phyloP scores from a whole-genome alignment of 2,113 vertebrate species.

The Amia ocellicauda region DNA sequence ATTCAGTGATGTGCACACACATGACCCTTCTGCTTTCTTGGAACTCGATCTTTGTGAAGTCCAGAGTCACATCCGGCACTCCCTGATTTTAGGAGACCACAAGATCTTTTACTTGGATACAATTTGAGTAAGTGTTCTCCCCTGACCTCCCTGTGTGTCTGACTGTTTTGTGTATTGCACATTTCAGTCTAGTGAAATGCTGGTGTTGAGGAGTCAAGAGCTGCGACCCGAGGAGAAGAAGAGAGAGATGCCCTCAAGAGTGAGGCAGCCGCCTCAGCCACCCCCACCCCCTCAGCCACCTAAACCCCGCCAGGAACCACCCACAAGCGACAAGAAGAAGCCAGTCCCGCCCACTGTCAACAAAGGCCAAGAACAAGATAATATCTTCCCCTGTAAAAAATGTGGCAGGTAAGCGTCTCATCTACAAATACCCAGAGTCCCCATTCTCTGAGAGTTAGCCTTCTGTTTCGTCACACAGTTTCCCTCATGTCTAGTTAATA shows the following conservation, averaged over 20 bases:
- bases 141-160: neutral
- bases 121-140: neutral
- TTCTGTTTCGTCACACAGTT: too few species aligned
- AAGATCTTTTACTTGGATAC: too few species aligned
- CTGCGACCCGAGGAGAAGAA: conserved; percentile 51
- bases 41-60: too few species aligned
- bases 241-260: conserved; percentile 51
- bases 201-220: conserved; percentile 69
- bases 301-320: conserved; percentile 58
- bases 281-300: conserved; percentile 28
- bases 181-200: conserved; percentile 60
- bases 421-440: too few species aligned
- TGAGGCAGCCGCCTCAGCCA: conserved; percentile 33
- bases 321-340: conserved; percentile 57
- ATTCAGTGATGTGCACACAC: too few species aligned
- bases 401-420: conserved; percentile 82
- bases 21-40: too few species aligned
- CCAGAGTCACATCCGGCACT: too few species aligned
- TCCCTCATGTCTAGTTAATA: too few species aligned
- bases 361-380: conserved; percentile 76
- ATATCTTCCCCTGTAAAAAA: conserved; percentile 98
- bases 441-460: too few species aligned
- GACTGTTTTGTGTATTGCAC: neutral
- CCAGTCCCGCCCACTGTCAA: conserved; percentile 45
- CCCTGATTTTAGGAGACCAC: too few species aligned